phyloP scores from a whole-genome alignment of 2,113 vertebrate genomes.

The Hoplias malabaricus region DNA sequence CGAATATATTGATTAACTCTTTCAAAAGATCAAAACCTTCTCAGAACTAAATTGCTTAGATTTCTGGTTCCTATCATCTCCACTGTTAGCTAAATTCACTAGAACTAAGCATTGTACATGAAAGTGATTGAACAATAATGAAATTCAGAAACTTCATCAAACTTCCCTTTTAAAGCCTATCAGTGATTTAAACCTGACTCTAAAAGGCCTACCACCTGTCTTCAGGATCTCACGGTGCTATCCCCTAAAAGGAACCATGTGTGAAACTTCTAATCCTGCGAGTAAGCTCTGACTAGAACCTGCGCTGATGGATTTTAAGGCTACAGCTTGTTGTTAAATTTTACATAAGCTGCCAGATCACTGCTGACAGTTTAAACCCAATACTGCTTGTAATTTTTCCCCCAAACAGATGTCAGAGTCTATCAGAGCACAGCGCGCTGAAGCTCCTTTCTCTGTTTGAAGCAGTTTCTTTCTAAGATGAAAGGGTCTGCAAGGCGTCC shows the following conservation, averaged over 20 bases:
- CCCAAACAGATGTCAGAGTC: neutral
- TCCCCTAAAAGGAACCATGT: neutral
- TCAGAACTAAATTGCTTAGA: no score
- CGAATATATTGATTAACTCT: no score
- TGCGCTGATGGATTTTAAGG: neutral
- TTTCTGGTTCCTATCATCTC: no score
- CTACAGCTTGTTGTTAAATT: neutral
- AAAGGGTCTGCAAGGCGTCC: neutral
- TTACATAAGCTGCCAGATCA: slow-evolving; percentile 20
- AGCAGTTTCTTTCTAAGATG: slow-evolving; percentile 8
- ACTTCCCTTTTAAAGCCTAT: no score
- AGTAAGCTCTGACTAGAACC: neutral
- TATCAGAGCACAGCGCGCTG: neutral
- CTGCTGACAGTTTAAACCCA: neutral
- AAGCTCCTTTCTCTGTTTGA: neutral
- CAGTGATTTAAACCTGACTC: neutral
- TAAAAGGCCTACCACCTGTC: no score
- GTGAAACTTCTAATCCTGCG: neutral
- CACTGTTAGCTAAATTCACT: no score
- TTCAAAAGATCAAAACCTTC: no score
- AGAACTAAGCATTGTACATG: no score
- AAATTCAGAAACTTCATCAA: no score
- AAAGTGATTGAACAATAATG: no score
- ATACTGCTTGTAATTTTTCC: neutral
- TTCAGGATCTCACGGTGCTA: neutral